A percentile compares a stretch with the other conserved stretches of the same genome.
Conservation (phyloP, 2,113 vertebrate genomes). For the Irena cyanogastra region DNA sequence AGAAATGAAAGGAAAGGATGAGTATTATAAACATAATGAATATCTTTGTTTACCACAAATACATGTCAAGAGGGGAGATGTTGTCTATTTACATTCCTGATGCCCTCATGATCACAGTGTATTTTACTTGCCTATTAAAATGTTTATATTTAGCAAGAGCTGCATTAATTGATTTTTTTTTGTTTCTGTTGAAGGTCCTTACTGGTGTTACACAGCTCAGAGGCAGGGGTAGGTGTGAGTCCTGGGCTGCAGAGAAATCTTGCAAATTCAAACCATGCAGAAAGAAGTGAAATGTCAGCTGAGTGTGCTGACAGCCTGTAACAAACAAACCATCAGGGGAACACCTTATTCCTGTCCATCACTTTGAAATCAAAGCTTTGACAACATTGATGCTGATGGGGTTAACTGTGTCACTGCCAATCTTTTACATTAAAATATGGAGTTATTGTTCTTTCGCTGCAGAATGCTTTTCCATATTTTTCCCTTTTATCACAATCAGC, state of each 20-base stretch:
- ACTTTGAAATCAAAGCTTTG: not conserved
- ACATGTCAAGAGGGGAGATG: not conserved
- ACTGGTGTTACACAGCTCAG: not conserved
- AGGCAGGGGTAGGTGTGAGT: not conserved
- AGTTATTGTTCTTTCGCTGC: not conserved
- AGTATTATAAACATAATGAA: not conserved
- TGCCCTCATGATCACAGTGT: fast-evolving
- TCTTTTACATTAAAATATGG: not conserved
- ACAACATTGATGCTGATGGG: not conserved
- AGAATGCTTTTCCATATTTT: not conserved
- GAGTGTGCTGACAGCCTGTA: not conserved
- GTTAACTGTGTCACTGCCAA: not conserved
- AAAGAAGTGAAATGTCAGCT: not conserved
- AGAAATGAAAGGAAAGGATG: not conserved
- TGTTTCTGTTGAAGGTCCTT: not conserved
- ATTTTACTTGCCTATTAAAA: not conserved
- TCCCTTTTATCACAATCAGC: not conserved
- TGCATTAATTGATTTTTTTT: not conserved
- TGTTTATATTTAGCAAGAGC: not conserved
- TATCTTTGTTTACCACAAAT: not conserved
- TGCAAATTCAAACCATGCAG: not conserved
- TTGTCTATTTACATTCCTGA: not conserved
- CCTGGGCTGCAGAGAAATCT: not conserved
- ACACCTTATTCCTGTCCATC: not conserved
- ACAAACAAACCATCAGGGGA: not conserved